Evolutionary conservation across 2,888 invertebrate species (phyloP).

Genomic region (Nomada fucata): DNA sequence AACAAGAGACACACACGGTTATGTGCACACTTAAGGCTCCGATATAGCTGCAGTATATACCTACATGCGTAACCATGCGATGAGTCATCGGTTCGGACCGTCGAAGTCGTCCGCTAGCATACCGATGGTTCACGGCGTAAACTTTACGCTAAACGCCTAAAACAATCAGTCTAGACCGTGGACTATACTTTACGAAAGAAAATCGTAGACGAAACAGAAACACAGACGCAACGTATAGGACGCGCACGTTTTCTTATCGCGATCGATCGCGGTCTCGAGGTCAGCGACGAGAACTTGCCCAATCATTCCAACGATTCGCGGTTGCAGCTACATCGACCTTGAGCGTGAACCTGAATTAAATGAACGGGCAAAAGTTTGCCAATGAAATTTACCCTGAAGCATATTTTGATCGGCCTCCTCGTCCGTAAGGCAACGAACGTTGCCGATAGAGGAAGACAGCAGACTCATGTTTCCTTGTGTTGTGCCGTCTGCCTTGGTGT

Average conservation of each 20-base stretch:
- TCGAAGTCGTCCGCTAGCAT: conserved; percentile 17
- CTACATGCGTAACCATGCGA: conserved; percentile 45
- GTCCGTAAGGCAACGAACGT: conserved; percentile 80
- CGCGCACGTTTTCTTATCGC: background rate
- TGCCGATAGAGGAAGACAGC: conserved; percentile 78
- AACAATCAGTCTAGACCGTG: too few species aligned
- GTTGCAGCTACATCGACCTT: conserved; percentile 51
- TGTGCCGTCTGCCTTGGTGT: conserved; percentile 6
- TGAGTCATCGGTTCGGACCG: conserved; percentile 53
- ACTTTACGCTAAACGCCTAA: too few species aligned
- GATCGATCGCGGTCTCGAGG: conserved; percentile 61
- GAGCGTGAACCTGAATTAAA: conserved; percentile 45
- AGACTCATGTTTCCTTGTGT: conserved; percentile 76
- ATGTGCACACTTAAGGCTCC: conserved; percentile 34
- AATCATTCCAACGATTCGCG: conserved; percentile 10
- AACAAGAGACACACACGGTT: conserved; percentile 1
- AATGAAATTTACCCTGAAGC: conserved; percentile 83
- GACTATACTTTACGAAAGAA: background rate
- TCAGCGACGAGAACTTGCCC: conserved; percentile 45
- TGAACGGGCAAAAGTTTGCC: background rate
- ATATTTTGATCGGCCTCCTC: conserved; percentile 83
- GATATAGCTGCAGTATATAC: conserved; percentile 37
- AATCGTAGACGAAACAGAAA: background rate
- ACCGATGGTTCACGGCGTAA: background rate
- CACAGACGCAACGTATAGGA: background rate